These are phyloP conservation scores for Stigmatopora argus DNA, from an alignment of 2,113 vertebrate genomes.

Conservation along the genomic window DNA sequence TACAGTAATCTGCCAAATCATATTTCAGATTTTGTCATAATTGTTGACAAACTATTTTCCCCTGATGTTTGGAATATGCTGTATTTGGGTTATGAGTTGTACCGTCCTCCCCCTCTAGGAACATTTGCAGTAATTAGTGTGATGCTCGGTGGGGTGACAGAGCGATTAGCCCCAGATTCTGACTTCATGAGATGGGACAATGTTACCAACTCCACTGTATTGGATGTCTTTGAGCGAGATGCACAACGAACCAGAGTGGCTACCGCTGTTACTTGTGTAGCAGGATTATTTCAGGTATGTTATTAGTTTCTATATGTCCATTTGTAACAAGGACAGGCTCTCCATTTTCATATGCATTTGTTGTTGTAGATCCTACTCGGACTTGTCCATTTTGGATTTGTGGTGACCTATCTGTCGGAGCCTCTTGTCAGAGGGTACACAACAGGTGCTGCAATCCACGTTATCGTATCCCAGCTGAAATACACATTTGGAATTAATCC, in stretches of 20 bases:
- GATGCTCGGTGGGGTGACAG: conserved; percentile 88
- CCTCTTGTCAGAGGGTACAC: conserved; percentile 89
- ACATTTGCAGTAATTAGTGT: conserved; percentile 92
- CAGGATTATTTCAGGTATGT: conserved; percentile 84
- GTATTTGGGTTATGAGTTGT: not conserved
- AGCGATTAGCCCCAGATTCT: conserved; percentile 76
- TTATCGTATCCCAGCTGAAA: conserved; percentile 89
- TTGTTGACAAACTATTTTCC: not conserved
- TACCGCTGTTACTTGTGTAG: conserved; percentile 78
- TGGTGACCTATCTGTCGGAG: conserved; percentile 93
- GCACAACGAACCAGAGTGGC: conserved; percentile 74
- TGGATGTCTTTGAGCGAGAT: conserved; percentile 56
- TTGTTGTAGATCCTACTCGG: conserved; percentile 79
- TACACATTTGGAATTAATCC: conserved; percentile 80
- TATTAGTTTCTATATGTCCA: not conserved
- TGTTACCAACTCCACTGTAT: conserved; percentile 41
- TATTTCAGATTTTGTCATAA: not conserved
- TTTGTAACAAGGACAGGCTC: no score
- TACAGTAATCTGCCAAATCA: no score
- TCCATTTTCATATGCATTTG: not conserved
- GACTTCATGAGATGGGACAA: conserved; percentile 60
- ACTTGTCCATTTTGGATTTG: conserved; percentile 85
- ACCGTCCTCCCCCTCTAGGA: conserved; percentile 61
- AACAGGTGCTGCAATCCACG: conserved; percentile 83
- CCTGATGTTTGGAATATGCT: not conserved